Conservation (phyloP, 2,113 vertebrate species). For the Columbina picui region DNA sequence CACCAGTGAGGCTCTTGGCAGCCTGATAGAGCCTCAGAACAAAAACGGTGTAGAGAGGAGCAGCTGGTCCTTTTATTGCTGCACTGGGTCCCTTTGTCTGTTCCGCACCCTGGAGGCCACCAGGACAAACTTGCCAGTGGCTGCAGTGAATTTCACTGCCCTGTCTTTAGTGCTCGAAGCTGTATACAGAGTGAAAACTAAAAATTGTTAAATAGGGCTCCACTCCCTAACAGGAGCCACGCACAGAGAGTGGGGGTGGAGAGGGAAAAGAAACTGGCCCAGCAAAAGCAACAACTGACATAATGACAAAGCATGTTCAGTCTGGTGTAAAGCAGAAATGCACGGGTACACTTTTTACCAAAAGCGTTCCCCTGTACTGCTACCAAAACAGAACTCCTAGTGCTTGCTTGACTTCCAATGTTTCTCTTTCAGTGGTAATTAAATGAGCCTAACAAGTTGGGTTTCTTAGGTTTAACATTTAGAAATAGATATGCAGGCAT, state of each 20-base stretch:
- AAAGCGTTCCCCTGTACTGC: neutral
- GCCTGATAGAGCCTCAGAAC: slow-evolving; percentile 30
- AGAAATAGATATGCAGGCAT: neutral
- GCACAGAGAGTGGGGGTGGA: neutral
- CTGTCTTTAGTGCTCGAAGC: neutral
- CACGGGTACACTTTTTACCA: neutral
- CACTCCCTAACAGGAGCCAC: neutral
- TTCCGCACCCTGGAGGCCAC: slow-evolving; percentile 55
- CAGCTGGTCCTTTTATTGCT: slow-evolving; percentile 57
- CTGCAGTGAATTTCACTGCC: neutral
- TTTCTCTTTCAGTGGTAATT: neutral
- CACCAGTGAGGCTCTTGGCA: slow-evolving; percentile 21
- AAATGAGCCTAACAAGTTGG: neutral
- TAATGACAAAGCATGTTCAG: neutral
- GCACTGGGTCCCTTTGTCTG: slow-evolving; percentile 45
- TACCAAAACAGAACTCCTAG: neutral
- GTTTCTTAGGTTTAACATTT: neutral
- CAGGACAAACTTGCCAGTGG: neutral
- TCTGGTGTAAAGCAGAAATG: neutral
- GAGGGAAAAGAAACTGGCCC: neutral
- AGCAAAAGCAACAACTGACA: neutral
- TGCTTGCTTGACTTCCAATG: neutral
- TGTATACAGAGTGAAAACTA: neutral
- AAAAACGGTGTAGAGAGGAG: slow-evolving; percentile 5
- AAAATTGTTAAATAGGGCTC: neutral